phyloP scores from a whole-genome alignment of 2,888 invertebrate genomes.

The Parnassius glacialis region DNA sequence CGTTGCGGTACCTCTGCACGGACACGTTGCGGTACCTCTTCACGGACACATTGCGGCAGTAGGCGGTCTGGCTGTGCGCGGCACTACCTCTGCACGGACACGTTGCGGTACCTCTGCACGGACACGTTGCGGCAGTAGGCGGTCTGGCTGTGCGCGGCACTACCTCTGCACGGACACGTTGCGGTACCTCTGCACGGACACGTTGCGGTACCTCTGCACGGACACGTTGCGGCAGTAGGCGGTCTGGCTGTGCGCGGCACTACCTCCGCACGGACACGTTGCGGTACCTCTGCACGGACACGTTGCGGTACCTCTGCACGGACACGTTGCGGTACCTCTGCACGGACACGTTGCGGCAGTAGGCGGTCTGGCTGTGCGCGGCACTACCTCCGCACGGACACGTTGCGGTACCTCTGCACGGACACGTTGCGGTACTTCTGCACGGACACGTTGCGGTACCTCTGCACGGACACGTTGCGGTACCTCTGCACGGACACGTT shows the following conservation, averaged over 20 bases:
- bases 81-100: conserved; percentile 1
- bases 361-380: no score
- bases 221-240: conserved; percentile 84
- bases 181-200: neutral
- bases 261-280: conserved; percentile 51
- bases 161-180: no score
- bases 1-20: conserved; percentile 83
- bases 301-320: no score
- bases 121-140: neutral
- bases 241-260: no score
- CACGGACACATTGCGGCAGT: conserved; percentile 95
- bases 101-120: neutral
- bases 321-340: neutral
- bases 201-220: neutral
- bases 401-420: neutral
- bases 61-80: no score
- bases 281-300: no score
- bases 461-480: no score
- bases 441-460: no score
- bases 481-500: no score
- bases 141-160: neutral
- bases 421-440: conserved; percentile 88
- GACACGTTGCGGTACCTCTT: conserved; percentile 84
- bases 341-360: conserved; percentile 85
- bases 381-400: neutral